These are phyloP conservation scores for Aspidiotus rigidus DNA, from an alignment of 2,888 invertebrate genomes.

Conservation along the genomic window DNA sequence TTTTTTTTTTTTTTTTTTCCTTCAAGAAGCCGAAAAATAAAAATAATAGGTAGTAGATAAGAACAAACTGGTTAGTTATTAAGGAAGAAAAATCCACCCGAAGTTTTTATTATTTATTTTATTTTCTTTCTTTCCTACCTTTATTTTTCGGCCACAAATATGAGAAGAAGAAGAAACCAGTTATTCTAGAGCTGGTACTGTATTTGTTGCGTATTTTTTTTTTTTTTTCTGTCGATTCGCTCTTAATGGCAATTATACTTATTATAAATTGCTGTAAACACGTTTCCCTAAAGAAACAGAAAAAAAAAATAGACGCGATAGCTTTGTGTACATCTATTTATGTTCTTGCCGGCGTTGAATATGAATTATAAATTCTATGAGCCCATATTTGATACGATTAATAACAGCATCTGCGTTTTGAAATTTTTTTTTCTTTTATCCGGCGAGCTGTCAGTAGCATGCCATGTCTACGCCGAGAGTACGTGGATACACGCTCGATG, in stretches of 20 bases:
- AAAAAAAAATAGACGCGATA: too few species aligned
- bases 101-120: conserved; percentile 11
- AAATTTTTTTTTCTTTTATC: too few species aligned
- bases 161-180: not conserved
- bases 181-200: not conserved
- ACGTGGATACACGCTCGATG: too few species aligned
- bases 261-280: conserved; percentile 6
- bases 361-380: too few species aligned
- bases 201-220: not conserved
- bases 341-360: too few species aligned
- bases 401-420: too few species aligned
- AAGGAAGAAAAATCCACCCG: not conserved
- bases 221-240: not conserved
- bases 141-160: not conserved
- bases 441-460: too few species aligned
- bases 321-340: too few species aligned
- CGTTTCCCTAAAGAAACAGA: not conserved
- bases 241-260: not conserved
- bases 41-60: conserved; percentile 9
- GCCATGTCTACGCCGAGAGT: too few species aligned
- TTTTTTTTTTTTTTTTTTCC: too few species aligned
- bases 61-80: conserved; percentile 13
- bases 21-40: conserved; percentile 13
- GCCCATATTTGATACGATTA: too few species aligned
- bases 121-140: not conserved